A percentile compares a stretch with the other conserved stretches of the same genome.
phyloP scores from a whole-genome alignment of 2,797 vertebrate species.

The Coracias cyanogaster region DNA sequence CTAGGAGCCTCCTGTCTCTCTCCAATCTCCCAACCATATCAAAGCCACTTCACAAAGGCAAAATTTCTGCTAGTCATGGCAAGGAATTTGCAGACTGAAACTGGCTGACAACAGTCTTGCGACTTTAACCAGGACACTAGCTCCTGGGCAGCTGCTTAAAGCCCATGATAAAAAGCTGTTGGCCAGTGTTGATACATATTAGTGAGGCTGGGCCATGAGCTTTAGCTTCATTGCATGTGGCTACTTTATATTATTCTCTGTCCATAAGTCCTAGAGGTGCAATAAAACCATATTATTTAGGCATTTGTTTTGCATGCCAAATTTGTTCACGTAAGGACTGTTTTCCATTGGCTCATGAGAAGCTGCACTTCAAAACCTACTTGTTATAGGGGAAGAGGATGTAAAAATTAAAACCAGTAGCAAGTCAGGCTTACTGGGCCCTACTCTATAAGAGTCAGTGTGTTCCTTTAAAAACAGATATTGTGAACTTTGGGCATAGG shows the following conservation, averaged over 20 bases:
- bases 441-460: background rate
- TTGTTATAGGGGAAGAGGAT: background rate
- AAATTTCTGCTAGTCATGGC: background rate
- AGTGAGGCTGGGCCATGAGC: background rate
- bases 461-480: slow-evolving; percentile 62
- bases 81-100: background rate
- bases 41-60: background rate
- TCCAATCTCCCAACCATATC: background rate
- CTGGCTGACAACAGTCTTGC: background rate
- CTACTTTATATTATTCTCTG: background rate
- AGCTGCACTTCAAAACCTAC: background rate
- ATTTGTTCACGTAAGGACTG: background rate
- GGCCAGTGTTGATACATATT: background rate
- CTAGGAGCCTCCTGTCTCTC: background rate
- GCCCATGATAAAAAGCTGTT: background rate
- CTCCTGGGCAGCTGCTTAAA: background rate
- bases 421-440: background rate
- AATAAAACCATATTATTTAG: background rate
- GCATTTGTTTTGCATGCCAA: background rate
- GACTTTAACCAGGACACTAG: background rate
- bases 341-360: background rate
- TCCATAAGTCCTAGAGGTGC: rapidly evolving
- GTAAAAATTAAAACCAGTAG: background rate
- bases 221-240: background rate
- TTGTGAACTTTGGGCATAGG: slow-evolving; percentile 50